Evolutionary conservation across 2,113 vertebrate species (phyloP).

Genomic region (Pao palembangensis): DNA sequence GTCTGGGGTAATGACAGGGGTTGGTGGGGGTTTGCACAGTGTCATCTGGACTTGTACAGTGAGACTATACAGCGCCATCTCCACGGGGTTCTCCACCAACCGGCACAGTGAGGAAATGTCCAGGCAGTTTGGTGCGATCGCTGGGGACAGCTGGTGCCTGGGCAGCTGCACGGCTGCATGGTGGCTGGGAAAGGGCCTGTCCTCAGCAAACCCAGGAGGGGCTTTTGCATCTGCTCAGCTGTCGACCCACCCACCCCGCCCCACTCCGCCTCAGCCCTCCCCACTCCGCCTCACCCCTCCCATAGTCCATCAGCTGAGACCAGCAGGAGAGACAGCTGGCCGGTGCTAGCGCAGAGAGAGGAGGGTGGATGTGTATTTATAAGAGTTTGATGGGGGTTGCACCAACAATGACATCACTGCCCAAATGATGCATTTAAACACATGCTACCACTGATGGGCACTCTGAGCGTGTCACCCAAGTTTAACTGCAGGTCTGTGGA

Average conservation of each 20-base stretch:
- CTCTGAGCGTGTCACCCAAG: background rate
- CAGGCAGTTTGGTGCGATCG: constrained; percentile 37
- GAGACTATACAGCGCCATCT: constrained; percentile 9
- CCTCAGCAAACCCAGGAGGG: constrained; percentile 54
- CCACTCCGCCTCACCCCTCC: constrained; percentile 10
- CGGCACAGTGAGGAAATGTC: constrained; percentile 36
- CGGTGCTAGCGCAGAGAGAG: constrained; percentile 43
- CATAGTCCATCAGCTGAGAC: constrained; percentile 68
- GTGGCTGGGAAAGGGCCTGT: constrained; percentile 67
- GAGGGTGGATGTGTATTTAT: constrained; percentile 35
- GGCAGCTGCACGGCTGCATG: constrained; percentile 67
- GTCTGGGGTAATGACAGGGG: constrained; percentile 7
- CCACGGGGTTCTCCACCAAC: constrained; percentile 24
- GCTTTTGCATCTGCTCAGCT: constrained; percentile 70
- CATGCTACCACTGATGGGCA: constrained; percentile 4
- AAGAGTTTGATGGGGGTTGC: constrained; percentile 13
- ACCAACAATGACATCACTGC: constrained; percentile 49
- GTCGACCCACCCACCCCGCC: constrained; percentile 39
- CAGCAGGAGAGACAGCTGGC: constrained; percentile 70
- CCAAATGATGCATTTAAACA: constrained; percentile 29
- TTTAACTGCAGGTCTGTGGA: too few relatives aligned
- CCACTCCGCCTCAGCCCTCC: constrained; percentile 9
- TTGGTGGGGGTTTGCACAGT: constrained; percentile 4
- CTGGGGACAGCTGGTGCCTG: constrained; percentile 67
- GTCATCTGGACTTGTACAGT: constrained; percentile 54